Base-by-base conservation (phyloP, 2,113 vertebrate species). In the Ailuropoda melanoleuca region DNA sequence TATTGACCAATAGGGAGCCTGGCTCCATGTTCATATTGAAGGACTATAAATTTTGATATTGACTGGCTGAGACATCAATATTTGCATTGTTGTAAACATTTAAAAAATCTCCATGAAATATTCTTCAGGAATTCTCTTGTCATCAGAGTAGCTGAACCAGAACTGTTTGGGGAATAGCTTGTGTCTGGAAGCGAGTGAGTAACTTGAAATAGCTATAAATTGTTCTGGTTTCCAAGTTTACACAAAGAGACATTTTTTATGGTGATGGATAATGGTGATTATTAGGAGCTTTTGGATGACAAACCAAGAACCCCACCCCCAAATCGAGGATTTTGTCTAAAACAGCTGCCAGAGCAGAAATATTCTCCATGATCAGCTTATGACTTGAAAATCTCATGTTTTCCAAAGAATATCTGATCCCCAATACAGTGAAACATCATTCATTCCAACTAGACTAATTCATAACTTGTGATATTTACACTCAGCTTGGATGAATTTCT, bases 31-130 rank as follows among this genome's bases (percentile, higher is more conserved):
- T 99, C 98, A 98, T 98, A 98, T 98, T 98, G 99, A 99, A 99
- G 98, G 98, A 98, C 98, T 98, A 99, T 99, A 99, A 99, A 99
- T 99, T 99, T 98, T 89, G 96, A 95, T 99, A 99, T 99, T 98
- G 99, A 99, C 97, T 97, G 94, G 95, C 97, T 0, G 21, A 98
- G 98, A 98, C 97, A 98, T 99, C 99, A 90, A 99, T 98, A 99
- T 98, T 98, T 98, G 98, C 98, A 99, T 99, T 99, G 98, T 99
- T 98, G 98, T 99, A 98, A 98, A 99, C 98, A 99, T 98, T 99
- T 99, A 60, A 86, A 98, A 99, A 99, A 99, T 98, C 97, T 98
- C 98, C 97, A 97, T 99, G 98, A 99, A 98, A 98, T 98, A 99
- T 98, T 98, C 97, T 88, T 96, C 0, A 87, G 93, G 97, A 58